phyloP scores from a whole-genome alignment of 2,797 vertebrate species.

The Nothura maculosa region DNA sequence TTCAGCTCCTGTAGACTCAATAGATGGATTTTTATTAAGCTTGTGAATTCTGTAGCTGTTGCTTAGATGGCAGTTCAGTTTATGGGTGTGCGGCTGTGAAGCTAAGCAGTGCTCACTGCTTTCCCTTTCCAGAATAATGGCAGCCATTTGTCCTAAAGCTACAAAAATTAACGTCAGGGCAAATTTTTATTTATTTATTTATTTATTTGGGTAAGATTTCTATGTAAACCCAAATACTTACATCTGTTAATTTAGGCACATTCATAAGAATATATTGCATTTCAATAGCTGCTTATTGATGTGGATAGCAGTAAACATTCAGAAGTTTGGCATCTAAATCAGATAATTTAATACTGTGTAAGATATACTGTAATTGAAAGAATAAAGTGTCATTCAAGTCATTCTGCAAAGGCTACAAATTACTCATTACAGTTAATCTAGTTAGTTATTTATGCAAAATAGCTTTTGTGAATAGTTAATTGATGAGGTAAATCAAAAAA shows the following conservation, averaged over 20 bases:
- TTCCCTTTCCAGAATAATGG: not conserved
- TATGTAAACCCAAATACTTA: not conserved
- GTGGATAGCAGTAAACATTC: not conserved
- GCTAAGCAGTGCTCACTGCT: not conserved
- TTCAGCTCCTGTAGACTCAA: not conserved
- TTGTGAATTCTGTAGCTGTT: not conserved
- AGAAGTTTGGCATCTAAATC: not conserved
- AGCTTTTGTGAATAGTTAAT: not conserved
- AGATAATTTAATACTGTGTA: not conserved
- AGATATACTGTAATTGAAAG: not conserved
- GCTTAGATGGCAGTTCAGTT: not conserved
- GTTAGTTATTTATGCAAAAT: conserved; percentile 18
- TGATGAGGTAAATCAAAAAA: conserved; percentile 2
- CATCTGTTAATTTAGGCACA: not conserved
- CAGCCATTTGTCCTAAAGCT: not conserved
- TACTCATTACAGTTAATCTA: conserved; percentile 1
- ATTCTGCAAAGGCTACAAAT: not conserved
- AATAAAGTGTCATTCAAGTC: not conserved
- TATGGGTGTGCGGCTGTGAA: not conserved
- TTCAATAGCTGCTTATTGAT: not conserved
- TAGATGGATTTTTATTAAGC: not conserved
- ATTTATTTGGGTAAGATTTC: not conserved
- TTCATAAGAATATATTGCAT: not conserved
- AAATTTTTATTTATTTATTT: not conserved
- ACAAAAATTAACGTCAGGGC: not conserved